phyloP scores from a whole-genome alignment of 2,113 vertebrate genomes.

The Oryzias melastigma region DNA sequence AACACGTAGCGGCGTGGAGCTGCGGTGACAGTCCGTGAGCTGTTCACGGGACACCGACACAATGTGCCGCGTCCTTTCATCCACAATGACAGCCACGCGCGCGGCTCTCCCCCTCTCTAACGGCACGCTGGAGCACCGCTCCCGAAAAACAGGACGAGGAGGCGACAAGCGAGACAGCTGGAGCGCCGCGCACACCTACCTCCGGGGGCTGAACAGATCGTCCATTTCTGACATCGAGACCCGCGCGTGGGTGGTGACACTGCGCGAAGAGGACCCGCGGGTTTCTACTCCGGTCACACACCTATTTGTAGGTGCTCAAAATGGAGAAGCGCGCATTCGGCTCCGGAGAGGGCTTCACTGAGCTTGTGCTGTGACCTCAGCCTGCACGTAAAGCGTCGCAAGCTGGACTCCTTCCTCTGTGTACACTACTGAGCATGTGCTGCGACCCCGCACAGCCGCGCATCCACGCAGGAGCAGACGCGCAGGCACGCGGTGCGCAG shows the following conservation, averaged over 20 bases:
- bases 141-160: slow-evolving; percentile 21
- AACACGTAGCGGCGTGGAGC: slow-evolving; percentile 26
- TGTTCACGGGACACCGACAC: background rate
- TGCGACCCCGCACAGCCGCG: slow-evolving; percentile 82
- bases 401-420: slow-evolving; percentile 85
- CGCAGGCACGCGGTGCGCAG: slow-evolving; percentile 65
- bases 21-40: slow-evolving; percentile 32
- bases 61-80: slow-evolving; percentile 3
- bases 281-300: slow-evolving; percentile 74
- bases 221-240: slow-evolving; percentile 90
- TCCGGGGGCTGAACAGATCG: slow-evolving; percentile 91
- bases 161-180: slow-evolving; percentile 24
- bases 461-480: slow-evolving; percentile 18
- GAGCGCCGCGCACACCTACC: slow-evolving; percentile 85
- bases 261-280: slow-evolving; percentile 49
- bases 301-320: slow-evolving; percentile 86
- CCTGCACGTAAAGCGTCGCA: slow-evolving; percentile 86
- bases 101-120: slow-evolving; percentile 4
- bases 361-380: slow-evolving; percentile 99
- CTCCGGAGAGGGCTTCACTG: slow-evolving; percentile 84
- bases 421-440: slow-evolving; percentile 97
- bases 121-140: slow-evolving; percentile 15
- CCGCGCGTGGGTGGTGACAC: slow-evolving; percentile 68
- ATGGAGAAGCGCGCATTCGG: slow-evolving; percentile 94
- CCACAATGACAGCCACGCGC: slow-evolving; percentile 37